Evolutionary conservation across 2,797 vertebrate species (phyloP).

Genomic region (Urocyon cinereoargenteus): DNA sequence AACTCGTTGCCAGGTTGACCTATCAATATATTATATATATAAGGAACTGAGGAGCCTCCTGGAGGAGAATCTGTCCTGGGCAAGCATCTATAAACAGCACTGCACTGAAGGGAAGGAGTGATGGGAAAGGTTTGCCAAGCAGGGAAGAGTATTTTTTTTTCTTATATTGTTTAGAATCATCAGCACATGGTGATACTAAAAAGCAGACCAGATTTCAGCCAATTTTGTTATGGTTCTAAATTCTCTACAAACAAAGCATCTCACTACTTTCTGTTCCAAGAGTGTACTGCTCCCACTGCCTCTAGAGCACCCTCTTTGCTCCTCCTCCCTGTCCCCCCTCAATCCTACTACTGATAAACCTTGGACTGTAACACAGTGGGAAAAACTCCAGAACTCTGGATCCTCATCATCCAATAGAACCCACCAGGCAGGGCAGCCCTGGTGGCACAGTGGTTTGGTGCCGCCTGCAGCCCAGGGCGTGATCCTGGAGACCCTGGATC

Average conservation of each 20-base stretch:
- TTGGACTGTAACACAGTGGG: background rate
- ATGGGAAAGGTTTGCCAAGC: background rate
- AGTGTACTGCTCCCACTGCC: background rate
- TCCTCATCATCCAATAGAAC: background rate
- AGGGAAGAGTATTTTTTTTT: background rate
- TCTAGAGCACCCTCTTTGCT: background rate
- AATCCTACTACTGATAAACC: background rate
- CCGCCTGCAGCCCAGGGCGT: no score
- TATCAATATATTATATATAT: background rate
- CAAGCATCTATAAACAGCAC: background rate
- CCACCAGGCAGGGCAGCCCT: background rate
- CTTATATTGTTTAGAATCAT: background rate
- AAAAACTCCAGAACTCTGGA: background rate
- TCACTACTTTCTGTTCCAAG: background rate
- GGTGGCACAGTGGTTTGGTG: no score
- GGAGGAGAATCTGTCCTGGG: background rate
- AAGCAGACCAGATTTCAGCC: background rate
- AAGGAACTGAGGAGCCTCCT: background rate
- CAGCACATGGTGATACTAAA: background rate
- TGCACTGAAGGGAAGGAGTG: background rate
- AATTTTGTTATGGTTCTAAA: background rate
- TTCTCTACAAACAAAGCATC: background rate
- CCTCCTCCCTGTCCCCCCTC: background rate
- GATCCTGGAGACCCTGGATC: no score
- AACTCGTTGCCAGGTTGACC: background rate